Base-by-base conservation (phyloP, 2,888 invertebrate species). In the Villa cingulata region DNA sequence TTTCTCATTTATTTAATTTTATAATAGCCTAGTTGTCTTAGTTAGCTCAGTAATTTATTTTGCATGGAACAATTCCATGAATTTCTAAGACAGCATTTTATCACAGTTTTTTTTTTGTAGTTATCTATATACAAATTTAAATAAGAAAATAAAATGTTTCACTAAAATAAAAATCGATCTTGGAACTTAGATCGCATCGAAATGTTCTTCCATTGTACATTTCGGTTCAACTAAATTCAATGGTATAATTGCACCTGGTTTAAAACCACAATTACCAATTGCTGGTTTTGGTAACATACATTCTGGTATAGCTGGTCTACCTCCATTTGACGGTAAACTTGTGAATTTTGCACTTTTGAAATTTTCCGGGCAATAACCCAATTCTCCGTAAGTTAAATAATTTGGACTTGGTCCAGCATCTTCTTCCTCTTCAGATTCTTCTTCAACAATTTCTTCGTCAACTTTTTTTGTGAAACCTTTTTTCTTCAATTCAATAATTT, bases 401-500 rank as follows among this genome's bases (percentile, higher is more conserved):
- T 62, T 62, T 34, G 58, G 55, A 45, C 52, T 47, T 18, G 38
- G 40, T 15, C 44, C 36, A 37, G 41, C n/a, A 6, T 56, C 55
- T 12, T 51, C 46, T 10, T 44, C 43, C 14, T 29, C 42, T 15
- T 29, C 42, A 5, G 46, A 48, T 23, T 61, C 59, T 19, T 53
- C 38, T 56, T 64, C 59, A n/a, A 52, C 47, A 37, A 63, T 60
- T 18, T 64, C 66, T 3, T 66, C 54, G 5, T 52, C 53, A 37
- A 53, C 50, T 14, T 49, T 42, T 6, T 48, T 48, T 1, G 43
- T 18, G 41, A 64, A 60, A 18, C 61, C 64, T 2, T 62, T 60
- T 58, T 50, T 57, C 56, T 70, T 72, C 19, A 74, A 58, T 51
- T 75, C 74, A 37, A 76, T 71, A 10, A 76, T 63, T 39, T 72